phyloP scores from a whole-genome alignment of 2,113 vertebrate genomes.

The Emydocephalus ijimae region DNA sequence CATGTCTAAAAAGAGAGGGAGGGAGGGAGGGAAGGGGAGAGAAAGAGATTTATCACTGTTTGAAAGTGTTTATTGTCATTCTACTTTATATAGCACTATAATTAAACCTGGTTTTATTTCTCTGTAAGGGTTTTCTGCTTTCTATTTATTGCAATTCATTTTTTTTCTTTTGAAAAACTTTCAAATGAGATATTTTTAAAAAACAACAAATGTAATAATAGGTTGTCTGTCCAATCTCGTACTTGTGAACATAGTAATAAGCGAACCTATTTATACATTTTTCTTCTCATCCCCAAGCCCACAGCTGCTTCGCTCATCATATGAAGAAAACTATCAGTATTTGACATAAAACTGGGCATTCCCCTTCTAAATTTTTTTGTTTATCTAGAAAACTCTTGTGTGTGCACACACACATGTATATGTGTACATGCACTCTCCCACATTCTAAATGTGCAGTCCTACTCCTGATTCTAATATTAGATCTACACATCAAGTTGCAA shows the following conservation, averaged over 20 bases:
- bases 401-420: no score
- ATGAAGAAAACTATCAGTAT: background rate
- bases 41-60: background rate
- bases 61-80: conserved; percentile 9
- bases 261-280: background rate
- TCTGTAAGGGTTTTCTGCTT: background rate
- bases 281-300: background rate
- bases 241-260: conserved; percentile 6
- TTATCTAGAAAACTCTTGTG: background rate
- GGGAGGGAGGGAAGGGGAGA: background rate
- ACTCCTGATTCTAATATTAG: background rate
- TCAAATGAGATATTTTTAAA: background rate
- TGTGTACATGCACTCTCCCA: background rate
- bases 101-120: conserved; percentile 10
- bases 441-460: background rate
- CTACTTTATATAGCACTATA: background rate
- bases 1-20: no score
- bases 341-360: background rate
- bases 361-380: background rate
- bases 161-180: background rate
- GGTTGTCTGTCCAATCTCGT: background rate
- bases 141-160: conserved; percentile 1
- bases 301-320: background rate
- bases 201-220: background rate
- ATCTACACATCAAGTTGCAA: background rate